These are phyloP conservation scores for Sebastes miniatus DNA, from an alignment of 2,797 vertebrate genomes.

Conservation along the genomic window DNA sequence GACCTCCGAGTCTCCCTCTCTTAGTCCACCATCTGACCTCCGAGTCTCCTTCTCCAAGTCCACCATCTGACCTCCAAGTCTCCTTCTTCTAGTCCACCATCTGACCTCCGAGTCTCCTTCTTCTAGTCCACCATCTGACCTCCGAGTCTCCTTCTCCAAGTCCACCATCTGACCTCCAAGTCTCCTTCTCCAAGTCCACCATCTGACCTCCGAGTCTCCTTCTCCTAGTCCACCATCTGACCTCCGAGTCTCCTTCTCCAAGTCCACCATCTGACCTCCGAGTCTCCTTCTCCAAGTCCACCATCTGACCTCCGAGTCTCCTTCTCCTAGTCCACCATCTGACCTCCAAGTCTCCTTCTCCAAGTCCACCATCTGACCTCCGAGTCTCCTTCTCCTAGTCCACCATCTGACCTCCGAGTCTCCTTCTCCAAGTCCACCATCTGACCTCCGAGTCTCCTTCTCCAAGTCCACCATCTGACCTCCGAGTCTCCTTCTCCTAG, in stretches of 20 bases:
- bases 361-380: background rate
- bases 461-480: background rate
- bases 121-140: too few species aligned
- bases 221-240: constrained; percentile 80
- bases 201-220: too few species aligned
- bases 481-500: background rate
- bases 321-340: background rate
- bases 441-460: background rate
- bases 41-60: too few species aligned
- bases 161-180: too few species aligned
- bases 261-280: constrained; percentile 79
- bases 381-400: background rate
- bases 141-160: too few species aligned
- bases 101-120: too few species aligned
- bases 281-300: background rate
- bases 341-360: background rate
- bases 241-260: constrained; percentile 92
- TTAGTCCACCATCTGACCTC: too few species aligned
- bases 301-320: background rate
- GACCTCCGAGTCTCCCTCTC: too few species aligned
- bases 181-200: too few species aligned
- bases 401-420: background rate
- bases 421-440: background rate
- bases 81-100: too few species aligned
- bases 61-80: too few species aligned